Evolutionary conservation across 1,140 invertebrate genomes (phyloP).

Genomic region (Trissolcus basalis): DNA sequence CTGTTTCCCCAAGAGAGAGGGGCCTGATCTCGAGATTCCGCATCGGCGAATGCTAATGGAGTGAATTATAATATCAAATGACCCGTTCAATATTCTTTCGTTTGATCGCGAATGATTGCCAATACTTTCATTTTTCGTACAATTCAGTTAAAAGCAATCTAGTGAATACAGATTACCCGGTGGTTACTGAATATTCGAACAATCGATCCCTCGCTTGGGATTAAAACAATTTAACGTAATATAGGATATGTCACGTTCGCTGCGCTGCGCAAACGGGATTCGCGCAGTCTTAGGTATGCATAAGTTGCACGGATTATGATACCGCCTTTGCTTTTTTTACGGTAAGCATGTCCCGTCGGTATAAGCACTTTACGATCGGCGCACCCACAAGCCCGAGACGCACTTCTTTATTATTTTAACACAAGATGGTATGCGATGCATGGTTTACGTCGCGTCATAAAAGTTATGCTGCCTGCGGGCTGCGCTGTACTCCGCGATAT

Average conservation of each 20-base stretch:
- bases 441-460: slow-evolving; percentile 71
- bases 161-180: slow-evolving; percentile 32
- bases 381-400: slow-evolving; percentile 37
- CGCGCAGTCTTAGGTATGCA: slow-evolving; percentile 42
- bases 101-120: slow-evolving; percentile 36
- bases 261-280: slow-evolving; percentile 24
- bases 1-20: too few species aligned
- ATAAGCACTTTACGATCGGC: slow-evolving; percentile 58
- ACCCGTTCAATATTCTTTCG: slow-evolving; percentile 32
- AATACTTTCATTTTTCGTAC: slow-evolving; percentile 45
- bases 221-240: slow-evolving; percentile 49
- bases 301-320: slow-evolving; percentile 61
- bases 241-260: slow-evolving; percentile 46
- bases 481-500: slow-evolving; percentile 49
- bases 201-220: not conserved
- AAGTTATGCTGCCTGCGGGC: slow-evolving; percentile 63
- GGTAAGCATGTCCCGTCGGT: slow-evolving; percentile 61
- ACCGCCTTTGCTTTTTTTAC: slow-evolving; percentile 58
- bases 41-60: slow-evolving; percentile 47
- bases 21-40: too few species aligned
- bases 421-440: slow-evolving; percentile 63
- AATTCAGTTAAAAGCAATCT: slow-evolving; percentile 50
- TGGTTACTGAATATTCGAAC: slow-evolving; percentile 40
- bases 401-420: slow-evolving; percentile 69
- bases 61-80: slow-evolving; percentile 49